Evolutionary conservation across 2,797 vertebrate species (phyloP).

Genomic region (Gephyroberyx darwinii): DNA sequence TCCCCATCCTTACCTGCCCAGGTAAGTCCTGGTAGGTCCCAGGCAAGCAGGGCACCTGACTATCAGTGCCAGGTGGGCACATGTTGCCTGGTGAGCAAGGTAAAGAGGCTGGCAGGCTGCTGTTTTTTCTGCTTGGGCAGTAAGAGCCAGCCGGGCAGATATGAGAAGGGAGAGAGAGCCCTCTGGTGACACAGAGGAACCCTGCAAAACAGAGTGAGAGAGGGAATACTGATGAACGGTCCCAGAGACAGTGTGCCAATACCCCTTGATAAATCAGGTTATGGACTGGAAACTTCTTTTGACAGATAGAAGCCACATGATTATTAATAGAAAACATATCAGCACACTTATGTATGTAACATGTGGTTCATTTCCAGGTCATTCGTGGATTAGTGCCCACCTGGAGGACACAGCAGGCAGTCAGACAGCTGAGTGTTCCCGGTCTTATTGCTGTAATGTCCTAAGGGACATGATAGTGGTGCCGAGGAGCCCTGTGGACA

Average conservation of each 20-base stretch:
- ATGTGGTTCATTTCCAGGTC: background rate
- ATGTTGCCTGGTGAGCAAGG: conserved; percentile 85
- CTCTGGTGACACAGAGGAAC: conserved; percentile 85
- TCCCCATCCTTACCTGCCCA: conserved; percentile 78
- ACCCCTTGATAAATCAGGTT: conserved; percentile 18
- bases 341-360: background rate
- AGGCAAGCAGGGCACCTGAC: conserved; percentile 78
- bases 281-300: conserved; percentile 8
- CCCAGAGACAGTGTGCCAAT: background rate
- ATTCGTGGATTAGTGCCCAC: conserved; percentile 63
- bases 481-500: conserved; percentile 82
- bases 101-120: conserved; percentile 69
- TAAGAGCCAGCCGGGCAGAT: conserved; percentile 85
- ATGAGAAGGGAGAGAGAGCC: conserved; percentile 80
- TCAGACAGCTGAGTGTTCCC: conserved; percentile 76
- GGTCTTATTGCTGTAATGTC: conserved; percentile 84
- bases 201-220: conserved; percentile 74
- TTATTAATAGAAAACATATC: background rate
- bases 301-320: conserved; percentile 9
- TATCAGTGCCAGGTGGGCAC: conserved; percentile 85
- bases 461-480: conserved; percentile 82
- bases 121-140: conserved; percentile 80
- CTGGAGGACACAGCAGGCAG: conserved; percentile 86
- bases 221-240: background rate
- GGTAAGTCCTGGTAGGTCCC: conserved; percentile 87